Evolutionary conservation across 2,888 invertebrate species (phyloP), one percentile per base, ranked within the genome.

Genomic region (Erynnis tages): DNA sequence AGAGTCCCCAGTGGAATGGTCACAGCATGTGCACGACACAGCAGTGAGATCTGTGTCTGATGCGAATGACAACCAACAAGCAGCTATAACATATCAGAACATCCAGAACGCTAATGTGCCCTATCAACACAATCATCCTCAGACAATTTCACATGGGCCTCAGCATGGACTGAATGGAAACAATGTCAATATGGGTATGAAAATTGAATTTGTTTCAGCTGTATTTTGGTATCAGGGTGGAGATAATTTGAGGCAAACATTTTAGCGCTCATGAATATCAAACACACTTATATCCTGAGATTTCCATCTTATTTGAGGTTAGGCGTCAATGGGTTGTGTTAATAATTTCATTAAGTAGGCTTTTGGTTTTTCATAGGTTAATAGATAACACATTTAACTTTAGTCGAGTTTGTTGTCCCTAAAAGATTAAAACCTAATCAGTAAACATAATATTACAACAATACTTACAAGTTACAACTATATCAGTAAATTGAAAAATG

Each of bases 1-100:
- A 2, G 88, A 89, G 54, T 89, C 90, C 0, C 89, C 90, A 5
- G 82, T 86, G 1, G 90, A 90, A 56, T 90, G 90, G 90, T 72
- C 84, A n/a, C 85, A 82, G 53, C 78, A 86, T 55, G 66, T 76
- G 2, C 82, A 86, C 58, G 88, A 88, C 55, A 73, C 76, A 3
- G 73, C 73, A 66, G 76, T 67, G 34, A 75, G 87, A 61, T 73
- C 76, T 46, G 69, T 81, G 32, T 66, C 78, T 48, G 89, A 89
- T 55, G 70, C 79, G 10, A 87, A 83, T 81, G 90, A 79, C 69
- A 92, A 80, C 76, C 90, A 73, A 73, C 91, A 73, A 70, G 64
- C 89, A 64, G 76, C 84, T 61, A 74, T 90, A 55, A 85, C 82
- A 35, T 89, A 90, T 62, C 88, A 87, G 57, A 88, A 87, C 54